Base-by-base conservation (phyloP, 1,140 invertebrate species). In the Drosophila ambigua region DNA sequence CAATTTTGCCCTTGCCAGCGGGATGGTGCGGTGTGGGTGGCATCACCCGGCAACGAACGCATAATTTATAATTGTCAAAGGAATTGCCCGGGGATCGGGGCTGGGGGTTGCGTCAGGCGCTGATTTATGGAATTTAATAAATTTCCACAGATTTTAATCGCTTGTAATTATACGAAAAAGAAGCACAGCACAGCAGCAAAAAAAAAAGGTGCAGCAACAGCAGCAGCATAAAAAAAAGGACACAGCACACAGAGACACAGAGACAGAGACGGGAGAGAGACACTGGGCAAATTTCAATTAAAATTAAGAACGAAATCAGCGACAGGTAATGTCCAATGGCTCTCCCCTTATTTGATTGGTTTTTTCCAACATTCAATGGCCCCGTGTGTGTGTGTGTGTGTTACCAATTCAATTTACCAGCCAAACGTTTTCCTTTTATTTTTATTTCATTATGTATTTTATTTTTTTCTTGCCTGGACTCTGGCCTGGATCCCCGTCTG, bases 81-180 rank as follows among this genome's bases (percentile, higher is more conserved):
- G 83, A 82, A 74, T 81, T 73, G 63, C 50, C 65, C 28, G 35
- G 35, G 52, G 51, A 71, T 15, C 41, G 26, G 51, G 44, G 8
- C 6, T 54, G 50, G 31, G 57, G 28, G 15, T 9, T 4, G 2
- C 9, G 60, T 44, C 52, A 52, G 50, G 26, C 63, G 52, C 84
- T 88, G 83, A 88, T 88, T 88, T 88, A 88, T 88, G 79, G 76
- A 88, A 88, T 88, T 88, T 88, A 81, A 88, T 88, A 88, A 88
- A 88, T 88, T 83, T 88, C 41, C 76, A 77, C 83, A 77, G 83
- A 88, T 88, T 88, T 88, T 88, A 88, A 88, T 88, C 83, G 79
- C 60, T 88, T 83, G 84, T 88, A 88, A 88, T 88, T 88, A 88
- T 57, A 51, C 54, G 35, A 41, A 55, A 39, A 46, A 41, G 62